These are phyloP conservation scores for Stigmatopora nigra DNA, from an alignment of 2,113 vertebrate genomes.

Conservation along the genomic window DNA sequence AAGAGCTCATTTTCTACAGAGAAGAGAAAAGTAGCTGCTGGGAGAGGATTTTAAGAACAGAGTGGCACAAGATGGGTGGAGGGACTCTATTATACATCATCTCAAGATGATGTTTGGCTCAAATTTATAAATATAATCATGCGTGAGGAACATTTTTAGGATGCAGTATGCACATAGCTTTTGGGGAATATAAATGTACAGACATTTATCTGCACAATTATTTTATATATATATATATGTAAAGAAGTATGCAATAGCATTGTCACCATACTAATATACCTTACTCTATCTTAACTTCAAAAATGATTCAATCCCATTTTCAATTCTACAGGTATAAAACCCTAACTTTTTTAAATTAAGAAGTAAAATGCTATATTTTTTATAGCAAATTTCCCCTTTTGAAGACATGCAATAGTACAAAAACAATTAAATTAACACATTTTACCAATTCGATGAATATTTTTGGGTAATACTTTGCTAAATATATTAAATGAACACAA, in stretches of 20 bases:
- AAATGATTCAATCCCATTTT: no score
- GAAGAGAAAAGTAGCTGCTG: constrained; percentile 13
- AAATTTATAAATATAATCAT: constrained; percentile 5
- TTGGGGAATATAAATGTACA: constrained; percentile 6
- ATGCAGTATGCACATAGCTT: not conserved
- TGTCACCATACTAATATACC: no score
- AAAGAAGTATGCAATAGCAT: constrained; percentile 3
- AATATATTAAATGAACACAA: no score
- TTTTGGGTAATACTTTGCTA: no score
- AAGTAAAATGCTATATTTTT: no score
- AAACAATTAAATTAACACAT: no score
- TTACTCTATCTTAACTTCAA: no score
- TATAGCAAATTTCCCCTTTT: no score
- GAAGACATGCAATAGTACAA: no score
- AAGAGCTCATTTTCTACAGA: not conserved
- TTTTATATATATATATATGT: not conserved
- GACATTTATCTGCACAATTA: not conserved
- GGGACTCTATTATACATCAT: constrained; percentile 7
- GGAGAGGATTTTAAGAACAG: constrained; percentile 17
- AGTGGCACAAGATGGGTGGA: constrained; percentile 8
- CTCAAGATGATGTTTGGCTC: not conserved
- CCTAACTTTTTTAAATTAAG: no score
- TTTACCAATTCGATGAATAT: no score
- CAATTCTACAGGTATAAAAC: no score
- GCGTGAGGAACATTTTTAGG: constrained; percentile 14